These are phyloP conservation scores for Troides oblongomaculatus DNA, from an alignment of 2,888 invertebrate species.

Conservation along the genomic window DNA sequence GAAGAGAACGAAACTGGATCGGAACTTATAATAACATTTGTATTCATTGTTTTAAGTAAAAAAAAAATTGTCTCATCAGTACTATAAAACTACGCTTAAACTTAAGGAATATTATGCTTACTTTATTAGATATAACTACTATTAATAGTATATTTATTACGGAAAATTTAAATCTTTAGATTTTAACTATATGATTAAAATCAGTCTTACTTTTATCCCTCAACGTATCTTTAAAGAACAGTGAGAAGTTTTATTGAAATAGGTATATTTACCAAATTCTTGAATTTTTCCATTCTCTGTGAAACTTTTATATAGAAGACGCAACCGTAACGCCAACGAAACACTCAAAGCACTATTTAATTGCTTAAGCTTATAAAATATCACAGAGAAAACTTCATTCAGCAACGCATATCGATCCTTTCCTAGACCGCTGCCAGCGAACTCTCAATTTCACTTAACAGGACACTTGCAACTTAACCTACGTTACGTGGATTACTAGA, in stretches of 20 bases:
- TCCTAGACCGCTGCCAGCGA: constrained; percentile 53
- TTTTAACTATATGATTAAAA: not conserved
- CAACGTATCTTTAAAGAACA: not conserved
- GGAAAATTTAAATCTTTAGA: not conserved
- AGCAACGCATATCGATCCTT: constrained; percentile 65
- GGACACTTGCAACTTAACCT: constrained; percentile 45
- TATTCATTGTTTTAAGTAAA: too few relatives aligned
- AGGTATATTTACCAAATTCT: constrained; percentile 26
- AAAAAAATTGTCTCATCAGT: too few relatives aligned
- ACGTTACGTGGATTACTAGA: constrained; percentile 37
- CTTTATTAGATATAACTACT: too few relatives aligned
- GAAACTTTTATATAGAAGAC: constrained; percentile 7
- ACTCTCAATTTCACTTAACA: constrained; percentile 71
- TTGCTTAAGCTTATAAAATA: constrained; percentile 2
- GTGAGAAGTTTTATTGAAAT: constrained; percentile 8
- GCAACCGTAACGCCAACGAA: not conserved
- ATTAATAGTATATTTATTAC: not conserved
- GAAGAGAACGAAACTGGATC: too few relatives aligned
- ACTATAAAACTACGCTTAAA: too few relatives aligned
- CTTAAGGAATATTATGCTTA: too few relatives aligned
- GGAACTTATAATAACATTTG: too few relatives aligned
- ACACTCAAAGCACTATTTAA: constrained; percentile 17
- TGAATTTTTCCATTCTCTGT: constrained; percentile 7
- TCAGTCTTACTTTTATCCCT: not conserved
- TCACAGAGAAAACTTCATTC: constrained; percentile 60